Evolutionary conservation across 1,140 invertebrate species (phyloP), one percentile per base, ranked within the genome.

Genomic region (Conus ventricosus): DNA sequence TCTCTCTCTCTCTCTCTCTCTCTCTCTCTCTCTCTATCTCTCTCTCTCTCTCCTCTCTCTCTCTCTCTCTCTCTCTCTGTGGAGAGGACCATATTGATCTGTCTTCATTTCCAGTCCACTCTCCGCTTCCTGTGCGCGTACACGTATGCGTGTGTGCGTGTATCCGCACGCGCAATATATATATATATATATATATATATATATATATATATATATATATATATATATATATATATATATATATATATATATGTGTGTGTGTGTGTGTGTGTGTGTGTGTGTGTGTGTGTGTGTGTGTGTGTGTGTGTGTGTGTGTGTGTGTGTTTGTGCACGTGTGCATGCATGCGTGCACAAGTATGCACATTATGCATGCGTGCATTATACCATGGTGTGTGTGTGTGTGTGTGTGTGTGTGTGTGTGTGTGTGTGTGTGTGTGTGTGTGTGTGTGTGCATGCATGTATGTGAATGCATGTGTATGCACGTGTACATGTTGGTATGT

Each of bases 371-470:
- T 39, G 23, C 60, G 55, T 85, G 20, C 17, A 7, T 11, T 5
- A 17, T 83, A 13, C 15, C 11, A 3, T 80, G 3, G n/a, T 80
- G n/a, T 80, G n/a, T 23, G 76, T 80, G n/a, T 80, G n/a, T 23
- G n/a, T n/a, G 76, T n/a, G 39, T 51, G 27, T 76, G 53, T 78
- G 27, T 54, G 39, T 80, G n/a, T 80, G n/a, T 87, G 53, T 80
- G 53, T 87, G 53, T 80, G 53, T 87, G n/a, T 78, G 51, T 80
- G 27, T 80, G 39, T 55, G n/a, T 80, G 53, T 87, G 17, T 80
- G 23, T 80, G 76, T 87, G 27, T 51, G 17, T 54, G 6, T 53
- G 76, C 11, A 15, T n/a, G 63, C 27, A 17, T 76, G 27, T 27
- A n/a, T 86, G 55, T 25, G 39, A 15, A 7, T n/a, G 54, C 11